Conservation (phyloP, 1,140 invertebrate species). For the Manduca sexta region DNA sequence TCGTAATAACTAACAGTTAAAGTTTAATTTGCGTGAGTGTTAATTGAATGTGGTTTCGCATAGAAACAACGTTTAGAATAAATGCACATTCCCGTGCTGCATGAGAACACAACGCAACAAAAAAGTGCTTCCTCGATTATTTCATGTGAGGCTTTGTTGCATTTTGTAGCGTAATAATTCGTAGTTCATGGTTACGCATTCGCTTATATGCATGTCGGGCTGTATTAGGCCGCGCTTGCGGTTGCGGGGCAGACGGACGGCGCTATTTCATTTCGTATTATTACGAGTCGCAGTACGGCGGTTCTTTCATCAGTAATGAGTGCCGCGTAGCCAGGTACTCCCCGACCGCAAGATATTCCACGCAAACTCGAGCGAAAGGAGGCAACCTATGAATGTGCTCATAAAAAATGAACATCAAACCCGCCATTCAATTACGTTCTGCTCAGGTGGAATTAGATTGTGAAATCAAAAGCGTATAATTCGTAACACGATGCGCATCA, state of each 20-base stretch:
- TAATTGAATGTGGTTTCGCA: too few relatives aligned
- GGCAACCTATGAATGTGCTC: conserved; percentile 3
- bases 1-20: too few relatives aligned
- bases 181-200: conserved; percentile 34
- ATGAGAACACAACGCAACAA: too few relatives aligned
- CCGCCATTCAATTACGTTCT: neutral
- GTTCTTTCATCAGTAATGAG: conserved; percentile 53
- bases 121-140: neutral
- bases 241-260: conserved; percentile 39
- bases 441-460: neutral
- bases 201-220: conserved; percentile 27
- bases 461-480: conserved; percentile 8
- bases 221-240: conserved; percentile 32
- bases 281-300: conserved; percentile 34
- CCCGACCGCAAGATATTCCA: conserved; percentile 41
- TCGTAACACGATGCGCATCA: conserved; percentile 5
- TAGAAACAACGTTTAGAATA: too few relatives aligned
- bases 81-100: too few relatives aligned
- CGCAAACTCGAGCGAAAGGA: conserved; percentile 25
- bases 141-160: conserved; percentile 1
- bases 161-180: conserved; percentile 23
- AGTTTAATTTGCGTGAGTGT: too few relatives aligned
- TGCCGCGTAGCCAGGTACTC: conserved; percentile 26
- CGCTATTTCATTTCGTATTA: conserved; percentile 57
- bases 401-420: neutral